Evolutionary conservation across 2,888 invertebrate genomes (phyloP).

Genomic region (Drosophila engyochracea): DNA sequence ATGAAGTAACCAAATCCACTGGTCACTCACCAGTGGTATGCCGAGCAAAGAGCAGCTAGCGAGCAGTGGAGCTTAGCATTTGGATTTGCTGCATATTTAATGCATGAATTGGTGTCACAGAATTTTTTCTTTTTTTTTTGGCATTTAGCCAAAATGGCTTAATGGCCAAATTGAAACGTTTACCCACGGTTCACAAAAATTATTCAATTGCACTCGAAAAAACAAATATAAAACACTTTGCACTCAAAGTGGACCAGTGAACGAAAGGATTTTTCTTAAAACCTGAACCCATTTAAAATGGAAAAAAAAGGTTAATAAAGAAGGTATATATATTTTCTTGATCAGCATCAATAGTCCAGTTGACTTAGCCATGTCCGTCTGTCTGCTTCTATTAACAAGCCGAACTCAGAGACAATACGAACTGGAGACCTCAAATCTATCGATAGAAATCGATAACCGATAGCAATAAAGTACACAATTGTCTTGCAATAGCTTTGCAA

Average conservation of each 20-base stretch:
- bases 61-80: slow-evolving; percentile 63
- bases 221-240: not conserved
- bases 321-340: not conserved
- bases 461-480: not conserved
- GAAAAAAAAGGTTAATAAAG: not conserved
- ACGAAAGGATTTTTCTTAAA: not conserved
- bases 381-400: not conserved
- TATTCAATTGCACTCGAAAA: slow-evolving; percentile 27
- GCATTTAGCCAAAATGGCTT: slow-evolving; percentile 71
- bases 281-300: not conserved
- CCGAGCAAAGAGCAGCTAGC: slow-evolving; percentile 10
- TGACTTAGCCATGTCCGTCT: not conserved
- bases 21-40: slow-evolving; percentile 49
- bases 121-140: slow-evolving; percentile 36
- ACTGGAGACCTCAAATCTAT: not conserved
- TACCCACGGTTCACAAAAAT: slow-evolving; percentile 46
- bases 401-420: not conserved
- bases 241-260: not conserved
- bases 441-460: not conserved
- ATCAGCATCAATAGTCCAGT: not conserved
- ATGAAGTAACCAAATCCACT: slow-evolving; percentile 77
- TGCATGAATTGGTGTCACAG: slow-evolving; percentile 71
- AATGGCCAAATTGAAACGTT: slow-evolving; percentile 69
- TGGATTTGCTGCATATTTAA: slow-evolving; percentile 78
- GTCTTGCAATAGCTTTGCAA: not conserved